These are phyloP conservation scores for Leptatherina wallacei DNA, from an alignment of 2,797 vertebrate species.

Conservation along the genomic window DNA sequence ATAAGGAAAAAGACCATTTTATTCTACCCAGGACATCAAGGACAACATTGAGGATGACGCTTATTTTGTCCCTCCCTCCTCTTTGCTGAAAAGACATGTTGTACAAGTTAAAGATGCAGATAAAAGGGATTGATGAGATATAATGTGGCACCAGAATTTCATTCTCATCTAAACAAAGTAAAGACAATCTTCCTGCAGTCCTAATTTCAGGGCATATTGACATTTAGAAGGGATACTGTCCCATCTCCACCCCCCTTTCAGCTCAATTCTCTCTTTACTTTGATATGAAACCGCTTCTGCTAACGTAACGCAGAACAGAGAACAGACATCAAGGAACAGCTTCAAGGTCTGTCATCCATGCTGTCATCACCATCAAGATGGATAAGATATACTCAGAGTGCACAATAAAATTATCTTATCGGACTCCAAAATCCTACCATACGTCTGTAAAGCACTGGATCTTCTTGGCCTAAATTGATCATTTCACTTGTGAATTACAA, in stretches of 20 bases:
- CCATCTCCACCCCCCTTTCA: not conserved
- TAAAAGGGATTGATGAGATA: not conserved
- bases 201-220: not conserved
- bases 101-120: not conserved
- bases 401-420: not conserved
- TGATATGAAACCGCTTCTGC: not conserved
- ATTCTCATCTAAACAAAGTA: not conserved
- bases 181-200: not conserved
- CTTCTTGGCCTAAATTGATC: not conserved
- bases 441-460: not conserved
- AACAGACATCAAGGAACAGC: not conserved
- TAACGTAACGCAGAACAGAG: not conserved
- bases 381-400: not conserved
- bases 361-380: not conserved
- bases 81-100: not conserved
- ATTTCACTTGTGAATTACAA: not conserved
- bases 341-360: not conserved
- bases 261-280: not conserved
- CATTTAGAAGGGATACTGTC: not conserved
- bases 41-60: not conserved
- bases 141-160: not conserved
- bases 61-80: not conserved
- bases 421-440: not conserved
- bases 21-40: not conserved
- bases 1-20: not conserved